Evolutionary conservation across 2,888 invertebrate genomes (phyloP), one percentile per base, ranked within the genome.

Genomic region (Orchesellides sinensis): DNA sequence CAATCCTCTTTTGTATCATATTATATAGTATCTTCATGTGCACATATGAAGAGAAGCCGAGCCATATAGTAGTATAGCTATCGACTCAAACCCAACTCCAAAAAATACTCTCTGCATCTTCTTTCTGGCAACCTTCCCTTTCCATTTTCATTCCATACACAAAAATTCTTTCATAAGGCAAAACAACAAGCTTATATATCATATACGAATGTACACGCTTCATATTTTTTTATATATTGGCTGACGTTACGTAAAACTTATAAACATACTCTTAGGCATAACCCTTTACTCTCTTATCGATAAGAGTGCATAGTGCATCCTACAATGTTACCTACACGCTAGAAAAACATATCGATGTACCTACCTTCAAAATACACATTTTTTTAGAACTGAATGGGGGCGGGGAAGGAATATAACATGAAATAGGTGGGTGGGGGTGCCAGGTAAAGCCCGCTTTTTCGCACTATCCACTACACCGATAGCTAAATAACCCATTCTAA

Each of bases 91-190:
- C 17, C 54, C 29, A 29, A 59, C 59, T 63, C 66, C 66, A 66
- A 66, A 65, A 66, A 66, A 66, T 49, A n/a, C 29, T 56, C 56
- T 56, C 61, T 61, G 5, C 32, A 17, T 49, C 17, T 49, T 61
- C 35, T 61, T 19, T 35, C 66, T 66, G 66, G 66, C 66, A 66
- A 66, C 66, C 45, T 66, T 66, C 66, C 66, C 66, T 66, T 66
- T 66, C 66, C 49, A 47, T 66, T 65, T 61, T 23, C 61, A 35
- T 61, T 61, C 32, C 35, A 61, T n/a, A 35, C 52, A 52, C 19
- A 52, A 19, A 12, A 19, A 61, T 35, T 8, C 32, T 35, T 10
- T 27, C n/a, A 8, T 23, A 10, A 12, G 5, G 25, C 35, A 35
- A 14, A 5, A 12, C 21, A 56, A n/a, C 6, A n/a, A 49, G 56